Evolutionary conservation across 2,797 vertebrate genomes (phyloP).

Genomic region (Acrossocheilus wenchowensis): DNA sequence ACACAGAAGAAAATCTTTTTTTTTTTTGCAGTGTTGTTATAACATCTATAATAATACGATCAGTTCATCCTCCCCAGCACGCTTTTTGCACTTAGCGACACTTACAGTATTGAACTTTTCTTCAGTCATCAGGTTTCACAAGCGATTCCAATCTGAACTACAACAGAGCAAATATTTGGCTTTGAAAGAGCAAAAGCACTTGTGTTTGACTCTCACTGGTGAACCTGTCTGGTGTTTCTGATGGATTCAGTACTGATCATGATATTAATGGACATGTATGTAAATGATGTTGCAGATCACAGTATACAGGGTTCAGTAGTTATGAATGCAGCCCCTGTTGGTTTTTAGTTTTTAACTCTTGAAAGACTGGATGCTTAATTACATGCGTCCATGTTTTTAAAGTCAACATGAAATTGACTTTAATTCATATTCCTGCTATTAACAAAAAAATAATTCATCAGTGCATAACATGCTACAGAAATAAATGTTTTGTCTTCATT

Average conservation of each 20-base stretch:
- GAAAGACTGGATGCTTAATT: background rate
- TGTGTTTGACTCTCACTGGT: background rate
- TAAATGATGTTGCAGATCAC: conserved; percentile 23
- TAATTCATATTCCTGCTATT: background rate
- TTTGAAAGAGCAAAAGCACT: background rate
- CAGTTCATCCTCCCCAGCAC: background rate
- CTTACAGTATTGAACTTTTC: background rate
- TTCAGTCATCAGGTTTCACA: background rate
- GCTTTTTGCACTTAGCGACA: background rate
- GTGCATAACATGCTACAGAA: background rate
- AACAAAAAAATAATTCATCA: too few species aligned
- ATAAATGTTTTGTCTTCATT: background rate
- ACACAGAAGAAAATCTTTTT: background rate
- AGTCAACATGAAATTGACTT: background rate
- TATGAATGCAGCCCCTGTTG: conserved; percentile 9
- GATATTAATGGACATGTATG: background rate
- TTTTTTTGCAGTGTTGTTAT: background rate
- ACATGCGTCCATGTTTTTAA: background rate
- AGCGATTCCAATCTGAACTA: background rate
- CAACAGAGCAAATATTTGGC: background rate
- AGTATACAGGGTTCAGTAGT: conserved; percentile 16
- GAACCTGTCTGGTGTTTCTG: background rate
- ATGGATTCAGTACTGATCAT: conserved; percentile 1
- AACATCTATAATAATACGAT: background rate
- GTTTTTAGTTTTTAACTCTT: conserved; percentile 9